Conservation (phyloP, 2,888 invertebrate genomes). For the Campoplex nolae region DNA sequence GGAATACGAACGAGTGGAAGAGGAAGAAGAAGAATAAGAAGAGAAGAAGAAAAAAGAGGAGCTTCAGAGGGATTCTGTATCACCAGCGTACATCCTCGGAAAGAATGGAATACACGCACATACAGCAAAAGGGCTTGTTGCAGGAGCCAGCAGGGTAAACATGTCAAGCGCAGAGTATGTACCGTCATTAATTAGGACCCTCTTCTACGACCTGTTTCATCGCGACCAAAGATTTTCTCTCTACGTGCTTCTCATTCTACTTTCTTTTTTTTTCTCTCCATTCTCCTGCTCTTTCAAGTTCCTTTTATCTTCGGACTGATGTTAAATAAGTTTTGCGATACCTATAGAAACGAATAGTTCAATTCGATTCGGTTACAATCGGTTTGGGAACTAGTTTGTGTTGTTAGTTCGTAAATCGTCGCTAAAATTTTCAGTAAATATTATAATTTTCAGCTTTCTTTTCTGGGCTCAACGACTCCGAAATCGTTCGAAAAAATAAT, state of each 20-base stretch:
- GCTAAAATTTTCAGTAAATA: too few species aligned
- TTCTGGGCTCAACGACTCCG: too few species aligned
- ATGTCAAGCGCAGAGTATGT: constrained; percentile 82
- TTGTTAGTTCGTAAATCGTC: too few species aligned
- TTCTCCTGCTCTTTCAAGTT: not conserved
- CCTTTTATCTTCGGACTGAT: not conserved
- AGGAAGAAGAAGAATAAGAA: constrained; percentile 12
- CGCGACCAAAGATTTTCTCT: constrained; percentile 64
- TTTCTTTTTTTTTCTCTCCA: not conserved
- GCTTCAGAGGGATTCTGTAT: constrained; percentile 67
- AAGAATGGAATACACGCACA: constrained; percentile 70
- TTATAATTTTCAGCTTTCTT: too few species aligned
- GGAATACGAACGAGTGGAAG: constrained; percentile 34
- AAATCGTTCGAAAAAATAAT: too few species aligned
- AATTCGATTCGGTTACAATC: not conserved
- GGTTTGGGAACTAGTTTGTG: too few species aligned
- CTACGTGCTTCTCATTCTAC: constrained; percentile 32
- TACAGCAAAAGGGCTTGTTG: constrained; percentile 78
- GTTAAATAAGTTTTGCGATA: not conserved
- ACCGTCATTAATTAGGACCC: constrained; percentile 83
- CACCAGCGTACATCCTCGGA: constrained; percentile 65
- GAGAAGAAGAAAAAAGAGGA: constrained; percentile 27
- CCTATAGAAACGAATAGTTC: not conserved
- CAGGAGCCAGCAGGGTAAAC: constrained; percentile 81
- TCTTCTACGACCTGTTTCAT: constrained; percentile 58